phyloP scores from a whole-genome alignment of 2,888 invertebrate genomes.

The Tachina grossa region DNA sequence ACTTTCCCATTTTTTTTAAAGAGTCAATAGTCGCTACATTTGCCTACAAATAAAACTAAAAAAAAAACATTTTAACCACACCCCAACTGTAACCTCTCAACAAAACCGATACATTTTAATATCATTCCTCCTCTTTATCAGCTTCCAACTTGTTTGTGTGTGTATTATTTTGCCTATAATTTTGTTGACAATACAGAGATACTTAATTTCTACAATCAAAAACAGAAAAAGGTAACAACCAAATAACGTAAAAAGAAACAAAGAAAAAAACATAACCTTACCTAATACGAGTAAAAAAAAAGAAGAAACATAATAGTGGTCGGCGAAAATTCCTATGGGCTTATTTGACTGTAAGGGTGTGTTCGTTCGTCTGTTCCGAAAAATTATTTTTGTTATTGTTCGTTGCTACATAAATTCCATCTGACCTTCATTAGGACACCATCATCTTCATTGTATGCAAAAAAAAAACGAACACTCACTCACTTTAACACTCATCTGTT shows the following conservation, averaged over 20 bases:
- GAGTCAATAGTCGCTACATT: slow-evolving; percentile 1
- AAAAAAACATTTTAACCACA: slow-evolving; percentile 21
- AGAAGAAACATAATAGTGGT: slow-evolving; percentile 46
- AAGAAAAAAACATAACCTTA: slow-evolving; percentile 58
- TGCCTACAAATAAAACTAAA: not conserved
- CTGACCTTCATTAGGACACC: slow-evolving; percentile 71
- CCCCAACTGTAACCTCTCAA: slow-evolving; percentile 12
- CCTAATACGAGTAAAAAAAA: slow-evolving; percentile 36
- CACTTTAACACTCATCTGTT: not conserved
- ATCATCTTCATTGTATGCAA: slow-evolving; percentile 47
- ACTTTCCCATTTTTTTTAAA: not conserved
- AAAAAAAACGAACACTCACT: slow-evolving; percentile 32
- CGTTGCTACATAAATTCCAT: slow-evolving; percentile 43
- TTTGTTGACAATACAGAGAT: slow-evolving; percentile 29
- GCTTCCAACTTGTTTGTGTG: slow-evolving; percentile 1
- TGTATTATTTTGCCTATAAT: not conserved
- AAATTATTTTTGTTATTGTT: slow-evolving; percentile 40
- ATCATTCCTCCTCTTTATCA: not conserved
- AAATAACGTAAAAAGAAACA: not conserved
- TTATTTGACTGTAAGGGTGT: slow-evolving; percentile 16
- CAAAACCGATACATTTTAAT: not conserved
- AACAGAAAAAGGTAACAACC: not conserved
- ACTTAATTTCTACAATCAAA: not conserved
- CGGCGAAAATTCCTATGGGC: slow-evolving; percentile 45
- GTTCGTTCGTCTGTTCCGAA: slow-evolving; percentile 11